Percentiles rank a stretch among this genome's conserved stretches.
Conservation (phyloP, 2,113 vertebrate species). For the Bujurquina vittata region DNA sequence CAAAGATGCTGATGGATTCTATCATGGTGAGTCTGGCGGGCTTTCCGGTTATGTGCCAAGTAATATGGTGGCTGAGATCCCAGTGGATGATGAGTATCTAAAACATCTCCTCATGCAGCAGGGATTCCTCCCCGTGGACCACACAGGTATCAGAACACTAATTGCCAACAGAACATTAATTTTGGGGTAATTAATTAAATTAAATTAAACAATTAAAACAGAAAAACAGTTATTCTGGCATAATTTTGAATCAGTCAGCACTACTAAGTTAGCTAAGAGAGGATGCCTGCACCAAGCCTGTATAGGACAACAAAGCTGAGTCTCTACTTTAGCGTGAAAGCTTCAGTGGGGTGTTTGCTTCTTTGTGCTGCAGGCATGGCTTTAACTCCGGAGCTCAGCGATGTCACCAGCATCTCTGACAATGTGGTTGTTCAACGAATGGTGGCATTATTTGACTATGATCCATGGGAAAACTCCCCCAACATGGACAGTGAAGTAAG, state of each 20-base stretch:
- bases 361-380: slow-evolving; percentile 31
- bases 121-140: slow-evolving; percentile 83
- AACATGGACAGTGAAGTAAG: slow-evolving; percentile 90
- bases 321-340: background rate
- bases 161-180: background rate
- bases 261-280: background rate
- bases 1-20: slow-evolving; percentile 95
- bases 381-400: slow-evolving; percentile 57
- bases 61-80: slow-evolving; percentile 96
- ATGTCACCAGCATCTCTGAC: slow-evolving; percentile 56
- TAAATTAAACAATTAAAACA: background rate
- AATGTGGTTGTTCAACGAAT: slow-evolving; percentile 79
- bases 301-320: background rate
- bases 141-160: slow-evolving; percentile 76
- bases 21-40: slow-evolving; percentile 86
- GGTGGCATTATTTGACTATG: slow-evolving; percentile 95
- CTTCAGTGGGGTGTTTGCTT: background rate
- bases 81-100: slow-evolving; percentile 83
- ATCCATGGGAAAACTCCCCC: slow-evolving; percentile 92
- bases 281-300: background rate
- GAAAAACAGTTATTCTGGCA: background rate
- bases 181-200: background rate
- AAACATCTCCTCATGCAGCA: slow-evolving; percentile 84
- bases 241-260: background rate
- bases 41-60: slow-evolving; percentile 90